Conservation (phyloP, 2,797 vertebrate species). For the Zalophus californianus region DNA sequence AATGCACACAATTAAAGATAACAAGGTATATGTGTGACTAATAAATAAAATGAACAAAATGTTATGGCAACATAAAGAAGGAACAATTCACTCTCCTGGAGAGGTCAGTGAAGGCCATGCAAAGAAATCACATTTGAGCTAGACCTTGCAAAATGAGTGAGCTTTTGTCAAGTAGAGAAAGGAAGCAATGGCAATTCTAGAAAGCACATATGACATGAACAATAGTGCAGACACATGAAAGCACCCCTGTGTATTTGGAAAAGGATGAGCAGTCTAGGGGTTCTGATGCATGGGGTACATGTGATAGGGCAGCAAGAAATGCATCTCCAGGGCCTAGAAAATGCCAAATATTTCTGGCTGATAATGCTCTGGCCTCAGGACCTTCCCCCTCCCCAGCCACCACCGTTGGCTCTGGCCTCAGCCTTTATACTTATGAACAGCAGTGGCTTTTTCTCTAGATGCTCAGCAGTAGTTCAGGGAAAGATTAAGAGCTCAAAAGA, state of each 20-base stretch:
- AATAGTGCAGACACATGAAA: neutral
- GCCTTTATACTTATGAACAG: neutral
- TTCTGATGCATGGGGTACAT: neutral
- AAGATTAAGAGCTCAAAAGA: slow-evolving; percentile 8
- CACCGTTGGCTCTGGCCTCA: neutral
- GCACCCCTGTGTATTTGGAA: neutral
- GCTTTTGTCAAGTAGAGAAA: neutral
- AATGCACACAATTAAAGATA: neutral
- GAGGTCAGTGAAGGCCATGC: neutral
- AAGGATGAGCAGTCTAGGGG: neutral
- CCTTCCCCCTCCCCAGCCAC: neutral
- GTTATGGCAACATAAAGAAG: neutral
- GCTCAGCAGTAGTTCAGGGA: neutral
- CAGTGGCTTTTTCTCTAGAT: neutral
- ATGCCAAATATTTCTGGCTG: neutral
- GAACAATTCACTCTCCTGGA: neutral
- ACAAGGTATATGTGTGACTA: neutral
- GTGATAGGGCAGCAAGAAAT: neutral
- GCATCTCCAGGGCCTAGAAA: neutral
- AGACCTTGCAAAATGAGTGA: neutral
- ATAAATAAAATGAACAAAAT: neutral
- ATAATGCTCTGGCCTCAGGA: neutral
- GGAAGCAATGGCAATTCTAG: neutral
- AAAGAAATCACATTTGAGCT: neutral
- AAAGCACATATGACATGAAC: neutral